Conservation (phyloP, 2,113 vertebrate species). For the Nansenia antarctica region DNA sequence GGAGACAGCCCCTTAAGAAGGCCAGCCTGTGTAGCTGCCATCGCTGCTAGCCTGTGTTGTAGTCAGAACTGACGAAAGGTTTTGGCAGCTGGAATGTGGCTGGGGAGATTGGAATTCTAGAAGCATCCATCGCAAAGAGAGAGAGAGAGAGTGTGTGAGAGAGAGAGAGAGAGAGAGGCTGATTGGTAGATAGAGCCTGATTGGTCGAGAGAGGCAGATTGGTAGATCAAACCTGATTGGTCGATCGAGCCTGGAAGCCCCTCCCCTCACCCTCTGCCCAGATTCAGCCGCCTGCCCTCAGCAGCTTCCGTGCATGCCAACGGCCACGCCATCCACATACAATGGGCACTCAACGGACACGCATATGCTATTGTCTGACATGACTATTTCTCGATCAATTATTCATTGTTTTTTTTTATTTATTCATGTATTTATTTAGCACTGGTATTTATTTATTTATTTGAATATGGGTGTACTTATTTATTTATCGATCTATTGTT, state of each 20-base stretch:
- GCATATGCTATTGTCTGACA: background rate
- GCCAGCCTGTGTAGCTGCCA: too few relatives aligned
- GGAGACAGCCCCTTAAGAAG: too few relatives aligned
- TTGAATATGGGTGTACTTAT: too few relatives aligned
- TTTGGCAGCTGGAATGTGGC: conserved; percentile 8
- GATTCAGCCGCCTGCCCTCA: background rate
- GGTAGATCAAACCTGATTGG: too few relatives aligned
- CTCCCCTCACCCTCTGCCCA: background rate
- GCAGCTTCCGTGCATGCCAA: background rate
- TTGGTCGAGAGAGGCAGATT: conserved; percentile 13
- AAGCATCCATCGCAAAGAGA: background rate
- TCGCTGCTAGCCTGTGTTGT: too few relatives aligned
- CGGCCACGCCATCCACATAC: background rate
- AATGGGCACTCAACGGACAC: background rate
- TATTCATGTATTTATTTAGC: background rate
- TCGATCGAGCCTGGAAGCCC: background rate
- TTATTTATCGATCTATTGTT: too few relatives aligned
- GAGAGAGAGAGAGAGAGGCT: background rate
- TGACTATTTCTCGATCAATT: background rate
- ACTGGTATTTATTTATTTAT: background rate
- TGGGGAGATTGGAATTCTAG: conserved; percentile 18
- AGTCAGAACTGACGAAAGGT: too few relatives aligned
- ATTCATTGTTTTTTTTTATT: background rate
- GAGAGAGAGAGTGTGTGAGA: background rate
- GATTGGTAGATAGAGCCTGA: conserved; percentile 9